Base-by-base conservation (phyloP, 2,113 vertebrate species). In the Pseudois nayaur region DNA sequence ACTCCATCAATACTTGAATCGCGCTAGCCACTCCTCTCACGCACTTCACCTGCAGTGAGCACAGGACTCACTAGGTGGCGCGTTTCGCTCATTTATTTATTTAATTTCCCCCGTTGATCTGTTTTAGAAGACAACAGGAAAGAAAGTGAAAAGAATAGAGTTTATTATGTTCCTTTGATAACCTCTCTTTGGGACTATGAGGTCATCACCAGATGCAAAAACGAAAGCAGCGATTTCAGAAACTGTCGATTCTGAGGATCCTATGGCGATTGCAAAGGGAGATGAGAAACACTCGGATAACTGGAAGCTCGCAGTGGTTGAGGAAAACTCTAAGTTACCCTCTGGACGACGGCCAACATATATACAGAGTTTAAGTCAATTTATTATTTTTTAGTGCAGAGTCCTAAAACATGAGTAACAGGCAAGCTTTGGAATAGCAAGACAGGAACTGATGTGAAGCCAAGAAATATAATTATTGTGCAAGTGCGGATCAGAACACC, bases 1-100 rank as follows among this genome's bases (percentile, higher is more conserved):
- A 98, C 97, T 98, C 79, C 98, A 98, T 99, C 99, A 97, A 99
- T 99, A 98, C 98, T 98, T 97, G 98, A 98, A 97, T 54, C 88
- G 81, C 11, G 78, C 92, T 94, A 76, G 96, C 71, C 82, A 21
- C 67, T 82, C 79, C 91, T 92, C 78, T 91, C 89, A 59, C 43
- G 6, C 54, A 54, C 48, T 57, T 45, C 3, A 36, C 54, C 48
- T 91, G 91, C 52, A 94, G 57, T 89, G 96, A 95, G 94, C 40
- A 78, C 0, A 3, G 93, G n/a, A 60, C 81, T 79, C 98, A 95
- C 98, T 97, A 98, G 98, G 43, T 90, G 98, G 99, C 96, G 92
- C 59, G 23, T 97, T 87, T 91, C 57, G 14, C 92, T 23, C 95
- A 43, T 95, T 90, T 94, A 97, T 92, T 93, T 97, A 91, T 93